A percentile compares a stretch with the other conserved stretches of the same genome.
These are phyloP conservation scores for Clivina fossor DNA, from an alignment of 2,888 invertebrate genomes.

Conservation along the genomic window DNA sequence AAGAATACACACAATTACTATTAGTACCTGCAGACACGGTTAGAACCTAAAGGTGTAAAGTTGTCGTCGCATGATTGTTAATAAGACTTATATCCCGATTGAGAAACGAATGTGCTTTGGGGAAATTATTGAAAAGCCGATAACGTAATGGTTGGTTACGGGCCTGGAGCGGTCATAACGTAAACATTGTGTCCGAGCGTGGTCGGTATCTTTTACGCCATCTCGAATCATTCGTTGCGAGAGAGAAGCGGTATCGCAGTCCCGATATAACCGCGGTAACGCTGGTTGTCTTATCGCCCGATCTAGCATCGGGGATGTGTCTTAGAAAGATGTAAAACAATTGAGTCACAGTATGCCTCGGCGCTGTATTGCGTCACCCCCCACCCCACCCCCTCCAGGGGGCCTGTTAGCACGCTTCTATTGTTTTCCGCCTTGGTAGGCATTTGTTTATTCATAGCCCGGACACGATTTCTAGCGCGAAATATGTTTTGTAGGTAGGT, in stretches of 20 bases:
- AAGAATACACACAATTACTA: too few relatives aligned
- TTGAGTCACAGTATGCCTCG: constrained; percentile 27
- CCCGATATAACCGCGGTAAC: too few relatives aligned
- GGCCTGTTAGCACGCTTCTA: constrained; percentile 9
- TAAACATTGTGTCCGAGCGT: constrained; percentile 15
- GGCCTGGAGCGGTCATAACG: too few relatives aligned
- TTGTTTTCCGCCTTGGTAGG: constrained; percentile 31
- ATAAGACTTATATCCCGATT: too few relatives aligned
- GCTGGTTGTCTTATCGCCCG: constrained; percentile 28
- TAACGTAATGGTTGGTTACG: too few relatives aligned
- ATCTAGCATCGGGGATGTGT: constrained; percentile 31
- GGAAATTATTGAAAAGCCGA: too few relatives aligned
- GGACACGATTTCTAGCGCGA: constrained; percentile 31
- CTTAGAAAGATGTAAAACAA: constrained; percentile 33
- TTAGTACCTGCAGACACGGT: too few relatives aligned
- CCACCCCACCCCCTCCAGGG: constrained; percentile 15
- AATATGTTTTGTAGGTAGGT: constrained; percentile 28
- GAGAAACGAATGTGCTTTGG: too few relatives aligned
- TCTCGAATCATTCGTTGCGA: constrained; percentile 28
- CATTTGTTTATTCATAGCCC: constrained; percentile 31
- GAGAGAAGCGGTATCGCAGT: too few relatives aligned
- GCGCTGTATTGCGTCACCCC: neutral
- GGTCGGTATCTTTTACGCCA: constrained; percentile 25
- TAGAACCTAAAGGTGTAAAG: too few relatives aligned
- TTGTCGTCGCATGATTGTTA: too few relatives aligned